phyloP scores from a whole-genome alignment of 2,113 vertebrate species.

The Melanerpes aurifrons region DNA sequence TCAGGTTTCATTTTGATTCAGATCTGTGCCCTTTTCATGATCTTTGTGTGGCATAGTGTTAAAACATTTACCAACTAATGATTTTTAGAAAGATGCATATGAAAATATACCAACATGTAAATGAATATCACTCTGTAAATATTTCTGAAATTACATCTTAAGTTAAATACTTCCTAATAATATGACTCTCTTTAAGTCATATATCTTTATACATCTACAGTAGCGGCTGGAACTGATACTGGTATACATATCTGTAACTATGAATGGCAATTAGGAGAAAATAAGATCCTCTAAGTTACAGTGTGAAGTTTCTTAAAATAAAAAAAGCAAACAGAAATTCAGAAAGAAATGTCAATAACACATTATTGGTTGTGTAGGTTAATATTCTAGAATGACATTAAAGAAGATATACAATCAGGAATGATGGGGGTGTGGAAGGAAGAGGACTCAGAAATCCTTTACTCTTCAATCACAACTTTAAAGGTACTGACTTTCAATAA shows the following conservation, averaged over 20 bases:
- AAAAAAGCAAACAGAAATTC: neutral
- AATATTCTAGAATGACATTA: neutral
- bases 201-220: neutral
- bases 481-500: neutral
- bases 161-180: neutral
- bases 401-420: neutral
- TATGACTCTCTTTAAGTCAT: neutral
- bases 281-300: neutral
- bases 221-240: neutral
- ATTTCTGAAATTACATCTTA: neutral
- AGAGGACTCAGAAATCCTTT: neutral
- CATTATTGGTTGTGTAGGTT: neutral
- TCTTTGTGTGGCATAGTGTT: neutral
- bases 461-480: neutral
- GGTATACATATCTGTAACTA: neutral
- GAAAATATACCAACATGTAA: neutral
- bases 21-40: neutral
- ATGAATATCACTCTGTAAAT: neutral
- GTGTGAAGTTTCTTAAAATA: neutral
- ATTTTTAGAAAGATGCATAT: neutral
- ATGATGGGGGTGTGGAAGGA: neutral
- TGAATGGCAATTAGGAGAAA: neutral
- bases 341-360: neutral
- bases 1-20: neutral
- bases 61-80: neutral